Conservation (phyloP, 2,797 vertebrate genomes). For the Periophthalmus magnuspinnatus region DNA sequence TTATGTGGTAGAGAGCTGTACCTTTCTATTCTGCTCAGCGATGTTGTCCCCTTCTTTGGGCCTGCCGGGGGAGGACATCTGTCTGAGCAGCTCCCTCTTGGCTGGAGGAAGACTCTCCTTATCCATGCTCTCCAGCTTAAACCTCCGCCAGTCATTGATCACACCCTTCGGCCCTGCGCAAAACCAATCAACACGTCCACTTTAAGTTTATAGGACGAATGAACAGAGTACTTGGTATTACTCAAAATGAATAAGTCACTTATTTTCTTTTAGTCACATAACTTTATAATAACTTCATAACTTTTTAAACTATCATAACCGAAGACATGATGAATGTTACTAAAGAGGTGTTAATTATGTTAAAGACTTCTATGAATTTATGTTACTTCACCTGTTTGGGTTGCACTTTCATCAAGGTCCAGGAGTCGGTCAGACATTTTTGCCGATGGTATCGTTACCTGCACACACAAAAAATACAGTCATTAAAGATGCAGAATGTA, state of each 20-base stretch:
- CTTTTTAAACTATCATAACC: no score
- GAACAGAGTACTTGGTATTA: background rate
- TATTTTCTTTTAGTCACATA: no score
- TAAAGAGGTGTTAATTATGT: no score
- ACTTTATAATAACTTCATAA: no score
- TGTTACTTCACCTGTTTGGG: conserved; percentile 87
- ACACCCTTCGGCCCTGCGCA: conserved; percentile 93
- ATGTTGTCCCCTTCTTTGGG: conserved; percentile 75
- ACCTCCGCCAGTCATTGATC: conserved; percentile 97
- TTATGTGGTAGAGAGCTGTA: conserved; percentile 45
- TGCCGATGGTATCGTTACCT: conserved; percentile 36
- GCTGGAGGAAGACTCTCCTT: conserved; percentile 79
- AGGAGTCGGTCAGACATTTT: conserved; percentile 75
- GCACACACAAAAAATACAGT: conserved; percentile 9
- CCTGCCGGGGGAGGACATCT: conserved; percentile 89
- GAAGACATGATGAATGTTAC: no score
- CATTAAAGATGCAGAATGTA: background rate
- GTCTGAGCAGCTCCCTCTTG: conserved; percentile 91
- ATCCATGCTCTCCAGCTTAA: conserved; percentile 94
- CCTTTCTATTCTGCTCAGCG: conserved; percentile 88
- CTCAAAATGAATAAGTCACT: no score
- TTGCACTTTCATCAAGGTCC: conserved; percentile 81
- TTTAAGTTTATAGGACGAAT: background rate
- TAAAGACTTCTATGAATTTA: background rate
- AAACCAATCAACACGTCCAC: background rate